Evolutionary conservation across 2,888 invertebrate species (phyloP).

Genomic region (Bombylius major): DNA sequence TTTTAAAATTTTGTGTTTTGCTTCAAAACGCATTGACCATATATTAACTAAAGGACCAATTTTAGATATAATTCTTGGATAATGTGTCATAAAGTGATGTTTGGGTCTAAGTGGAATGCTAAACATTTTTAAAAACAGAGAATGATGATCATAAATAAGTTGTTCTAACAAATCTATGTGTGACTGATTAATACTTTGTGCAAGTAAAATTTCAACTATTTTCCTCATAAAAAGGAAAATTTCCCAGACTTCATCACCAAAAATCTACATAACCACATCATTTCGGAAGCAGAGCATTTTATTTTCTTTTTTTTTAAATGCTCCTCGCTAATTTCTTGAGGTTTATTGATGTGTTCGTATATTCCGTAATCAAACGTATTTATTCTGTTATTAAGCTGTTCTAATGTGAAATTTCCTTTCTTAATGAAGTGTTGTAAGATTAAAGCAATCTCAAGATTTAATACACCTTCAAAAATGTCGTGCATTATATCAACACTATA

Average conservation of each 20-base stretch:
- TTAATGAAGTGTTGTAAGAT: slow-evolving; percentile 2
- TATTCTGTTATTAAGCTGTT: slow-evolving; percentile 1
- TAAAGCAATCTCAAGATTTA: slow-evolving; percentile 1
- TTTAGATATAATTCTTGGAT: slow-evolving; percentile 8
- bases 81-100: slow-evolving; percentile 1
- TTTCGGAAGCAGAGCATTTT: slow-evolving; percentile 5
- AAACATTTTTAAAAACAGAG: background rate
- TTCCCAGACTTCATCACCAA: slow-evolving; percentile 1
- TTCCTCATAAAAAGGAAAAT: background rate
- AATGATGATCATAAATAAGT: background rate
- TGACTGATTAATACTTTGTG: background rate
- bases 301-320: slow-evolving; percentile 1
- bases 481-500: slow-evolving; percentile 1
- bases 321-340: background rate
- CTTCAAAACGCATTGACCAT: slow-evolving; percentile 1
- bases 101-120: background rate
- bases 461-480: slow-evolving; percentile 5
- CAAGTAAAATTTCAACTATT: slow-evolving; percentile 7
- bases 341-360: background rate
- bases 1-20: background rate
- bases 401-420: slow-evolving; percentile 4
- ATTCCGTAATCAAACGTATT: slow-evolving; percentile 3
- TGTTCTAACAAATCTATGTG: background rate
- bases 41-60: slow-evolving; percentile 10
- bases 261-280: background rate